Percentiles rank a stretch among this genome's conserved stretches.
phyloP scores from a whole-genome alignment of 2,113 vertebrate genomes.

The Gasterosteus nipponicus region DNA sequence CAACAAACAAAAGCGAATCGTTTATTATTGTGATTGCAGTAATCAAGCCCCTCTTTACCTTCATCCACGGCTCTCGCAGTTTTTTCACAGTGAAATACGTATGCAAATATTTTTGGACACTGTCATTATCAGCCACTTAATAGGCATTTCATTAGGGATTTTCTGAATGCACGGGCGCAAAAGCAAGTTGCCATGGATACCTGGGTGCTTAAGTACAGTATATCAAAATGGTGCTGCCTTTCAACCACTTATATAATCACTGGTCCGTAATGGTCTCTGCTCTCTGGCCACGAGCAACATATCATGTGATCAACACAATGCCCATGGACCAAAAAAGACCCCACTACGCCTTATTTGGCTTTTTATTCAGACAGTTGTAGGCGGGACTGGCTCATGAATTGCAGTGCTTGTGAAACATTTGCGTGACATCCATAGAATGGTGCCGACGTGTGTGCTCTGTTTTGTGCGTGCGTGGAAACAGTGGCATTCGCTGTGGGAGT shows the following conservation, averaged over 20 bases:
- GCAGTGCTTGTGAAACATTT: constrained; percentile 71
- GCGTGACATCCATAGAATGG: constrained; percentile 51
- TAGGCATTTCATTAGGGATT: constrained; percentile 83
- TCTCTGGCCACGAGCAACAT: constrained; percentile 76
- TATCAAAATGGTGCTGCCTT: constrained; percentile 80
- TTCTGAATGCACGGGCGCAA: constrained; percentile 71
- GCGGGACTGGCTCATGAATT: constrained; percentile 54
- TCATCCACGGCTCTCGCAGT: constrained; percentile 16
- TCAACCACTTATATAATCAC: constrained; percentile 81
- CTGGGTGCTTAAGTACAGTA: constrained; percentile 80
- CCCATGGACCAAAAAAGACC: constrained; percentile 47
- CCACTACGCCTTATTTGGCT: constrained; percentile 65
- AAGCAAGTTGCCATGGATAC: constrained; percentile 85
- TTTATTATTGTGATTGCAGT: constrained; percentile 47
- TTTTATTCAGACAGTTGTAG: constrained; percentile 51
- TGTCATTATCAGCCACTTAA: constrained; percentile 84
- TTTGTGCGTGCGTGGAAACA: constrained; percentile 18
- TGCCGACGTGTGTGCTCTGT: constrained; percentile 9
- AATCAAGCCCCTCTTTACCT: constrained; percentile 37
- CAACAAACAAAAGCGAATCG: constrained; percentile 10
- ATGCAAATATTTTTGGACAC: constrained; percentile 84
- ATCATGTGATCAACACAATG: constrained; percentile 70
- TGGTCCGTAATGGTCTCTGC: constrained; percentile 76
- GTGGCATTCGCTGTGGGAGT: constrained; percentile 41
- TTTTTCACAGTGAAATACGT: constrained; percentile 64